Evolutionary conservation across 2,113 vertebrate genomes (phyloP), one percentile per base, ranked within the genome.

Genomic region (Pholis gunnellus): DNA sequence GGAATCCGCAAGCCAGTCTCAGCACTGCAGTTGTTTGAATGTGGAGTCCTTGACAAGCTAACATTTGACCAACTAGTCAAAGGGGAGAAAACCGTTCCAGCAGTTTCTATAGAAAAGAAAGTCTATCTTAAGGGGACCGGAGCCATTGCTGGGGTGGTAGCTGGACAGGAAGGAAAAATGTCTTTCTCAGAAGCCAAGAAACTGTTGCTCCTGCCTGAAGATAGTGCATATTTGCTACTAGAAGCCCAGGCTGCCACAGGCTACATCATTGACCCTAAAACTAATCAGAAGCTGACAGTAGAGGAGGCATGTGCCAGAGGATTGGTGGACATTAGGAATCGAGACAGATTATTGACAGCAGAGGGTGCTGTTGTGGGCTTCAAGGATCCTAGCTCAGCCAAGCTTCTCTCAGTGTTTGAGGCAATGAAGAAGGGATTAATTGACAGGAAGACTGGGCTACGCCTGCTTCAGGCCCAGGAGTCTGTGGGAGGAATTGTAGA

Each of bases 181-280:
- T 96, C 97, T 0, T 93, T 99, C 42, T 95, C 96, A 8, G 97
- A 99, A 85, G 98, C 97, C 83, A 97, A 97, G 90, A 95, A 96
- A 70, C 94, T 95, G 72, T 95, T 96, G 17, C 80, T 98, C 0
- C 91, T 99, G 75, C 92, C 95, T 31, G 86, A 95, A 22, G 94
- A 97, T 38, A 94, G 96, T 1, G 95, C 96, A 5, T 89, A 96
- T 67, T 91, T 96, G 89, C 95, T 99, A 29, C 91, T 99, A 34
- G 96, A 96, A 83, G 97, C 97, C 31, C 98, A 99, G 89, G 97
- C 97, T 70, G 97, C 98, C 56, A 99, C 98, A 1, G 98, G 98
- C 9, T 93, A 97, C 1, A 95, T 99, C 50, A 96, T 97, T 80
- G 97, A 99, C 75, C 96, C 96, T 1, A 95, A 93, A 69, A 93